Conservation (phyloP, 2,888 invertebrate genomes). For the Gastrophysa polygoni region DNA sequence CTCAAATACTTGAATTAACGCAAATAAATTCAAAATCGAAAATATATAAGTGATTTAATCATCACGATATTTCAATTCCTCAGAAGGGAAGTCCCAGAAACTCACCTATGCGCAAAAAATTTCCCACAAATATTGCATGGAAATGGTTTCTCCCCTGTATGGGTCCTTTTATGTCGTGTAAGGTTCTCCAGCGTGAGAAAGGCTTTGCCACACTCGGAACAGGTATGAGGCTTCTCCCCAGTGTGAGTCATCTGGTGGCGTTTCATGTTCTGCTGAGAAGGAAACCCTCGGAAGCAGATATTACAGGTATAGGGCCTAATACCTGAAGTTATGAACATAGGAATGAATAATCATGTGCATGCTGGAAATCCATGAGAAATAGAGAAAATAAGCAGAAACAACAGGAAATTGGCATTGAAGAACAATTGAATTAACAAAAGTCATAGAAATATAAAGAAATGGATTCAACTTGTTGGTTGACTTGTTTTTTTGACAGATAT, state of each 20-base stretch:
- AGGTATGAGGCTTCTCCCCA: conserved; percentile 50
- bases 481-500: too few species aligned
- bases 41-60: too few species aligned
- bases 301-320: conserved; percentile 49
- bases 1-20: too few species aligned
- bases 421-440: too few species aligned
- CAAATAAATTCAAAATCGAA: too few species aligned
- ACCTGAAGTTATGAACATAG: conserved; percentile 28
- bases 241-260: conserved; percentile 52
- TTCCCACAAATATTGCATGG: conserved; percentile 49
- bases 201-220: conserved; percentile 46
- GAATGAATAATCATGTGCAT: not conserved
- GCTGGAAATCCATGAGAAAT: not conserved
- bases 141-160: conserved; percentile 53
- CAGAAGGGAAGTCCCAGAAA: too few species aligned
- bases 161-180: conserved; percentile 50
- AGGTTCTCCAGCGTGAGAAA: conserved; percentile 51
- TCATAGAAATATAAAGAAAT: too few species aligned
- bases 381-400: too few species aligned
- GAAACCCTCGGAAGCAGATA: conserved; percentile 49
- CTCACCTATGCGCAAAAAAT: conserved; percentile 50
- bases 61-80: too few species aligned
- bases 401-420: too few species aligned
- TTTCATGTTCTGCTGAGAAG: conserved; percentile 49
- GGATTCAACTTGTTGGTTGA: too few species aligned